Conservation (phyloP, 2,888 invertebrate species). For the Frankliniella fusca region DNA sequence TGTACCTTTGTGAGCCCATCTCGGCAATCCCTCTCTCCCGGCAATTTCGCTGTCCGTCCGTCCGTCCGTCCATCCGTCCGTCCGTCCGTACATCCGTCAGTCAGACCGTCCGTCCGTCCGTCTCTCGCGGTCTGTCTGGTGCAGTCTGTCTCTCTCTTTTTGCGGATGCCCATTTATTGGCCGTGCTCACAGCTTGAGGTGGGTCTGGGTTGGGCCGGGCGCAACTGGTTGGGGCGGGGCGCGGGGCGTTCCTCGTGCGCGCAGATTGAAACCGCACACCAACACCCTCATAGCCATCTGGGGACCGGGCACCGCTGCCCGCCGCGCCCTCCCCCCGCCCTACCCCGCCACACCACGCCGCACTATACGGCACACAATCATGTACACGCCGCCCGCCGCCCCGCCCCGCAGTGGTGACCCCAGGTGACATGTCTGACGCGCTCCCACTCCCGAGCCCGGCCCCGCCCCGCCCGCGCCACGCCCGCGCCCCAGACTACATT, state of each 20-base stretch:
- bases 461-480: neutral
- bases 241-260: no score
- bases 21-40: no score
- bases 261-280: no score
- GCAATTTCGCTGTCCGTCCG: no score
- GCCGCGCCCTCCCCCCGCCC: neutral
- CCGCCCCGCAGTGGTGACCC: neutral
- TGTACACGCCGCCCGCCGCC: neutral
- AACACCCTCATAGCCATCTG: no score
- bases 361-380: neutral
- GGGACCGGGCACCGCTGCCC: neutral
- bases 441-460: neutral
- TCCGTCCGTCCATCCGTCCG: neutral
- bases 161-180: neutral
- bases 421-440: conserved; percentile 12
- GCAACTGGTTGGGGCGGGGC: neutral
- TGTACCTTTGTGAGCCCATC: no score
- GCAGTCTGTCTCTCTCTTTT: neutral
- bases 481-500: neutral
- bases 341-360: neutral
- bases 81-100: neutral
- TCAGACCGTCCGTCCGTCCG: neutral
- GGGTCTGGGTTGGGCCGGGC: neutral
- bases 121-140: neutral
- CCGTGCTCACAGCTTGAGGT: neutral